Percentiles rank a stretch among this genome's conserved stretches.
These are phyloP conservation scores for Antidorcas marsupialis DNA, from an alignment of 2,113 vertebrate genomes.

Conservation along the genomic window DNA sequence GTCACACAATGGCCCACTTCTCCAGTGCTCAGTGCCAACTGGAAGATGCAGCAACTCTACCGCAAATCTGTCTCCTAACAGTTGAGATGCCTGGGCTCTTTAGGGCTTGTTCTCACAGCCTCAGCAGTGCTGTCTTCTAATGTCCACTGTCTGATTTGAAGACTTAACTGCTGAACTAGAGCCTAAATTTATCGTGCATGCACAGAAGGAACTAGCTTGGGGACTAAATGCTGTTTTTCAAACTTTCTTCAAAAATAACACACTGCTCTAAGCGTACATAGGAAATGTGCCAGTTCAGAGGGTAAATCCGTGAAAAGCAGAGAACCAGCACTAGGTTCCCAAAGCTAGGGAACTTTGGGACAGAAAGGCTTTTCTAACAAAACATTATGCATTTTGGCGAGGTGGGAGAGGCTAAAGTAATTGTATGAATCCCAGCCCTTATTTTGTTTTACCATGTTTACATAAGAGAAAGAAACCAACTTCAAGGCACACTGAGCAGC, in stretches of 20 bases:
- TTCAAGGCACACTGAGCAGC: background rate
- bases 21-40: background rate
- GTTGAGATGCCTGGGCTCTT: background rate
- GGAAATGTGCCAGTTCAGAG: background rate
- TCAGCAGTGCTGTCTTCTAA: background rate
- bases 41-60: background rate
- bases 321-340: background rate
- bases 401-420: background rate
- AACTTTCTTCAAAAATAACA: background rate
- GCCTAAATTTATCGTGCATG: background rate
- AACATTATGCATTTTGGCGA: background rate
- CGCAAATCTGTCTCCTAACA: background rate
- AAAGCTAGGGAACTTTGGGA: background rate
- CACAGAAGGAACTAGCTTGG: background rate
- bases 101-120: background rate
- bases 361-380: background rate
- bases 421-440: background rate
- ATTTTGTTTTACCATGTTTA: constrained; percentile 22
- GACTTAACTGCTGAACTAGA: background rate
- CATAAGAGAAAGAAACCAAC: background rate
- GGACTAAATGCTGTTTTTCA: background rate
- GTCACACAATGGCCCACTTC: background rate
- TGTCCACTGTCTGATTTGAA: background rate
- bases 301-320: background rate
- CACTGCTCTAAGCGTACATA: background rate